Conservation (phyloP, 2,888 invertebrate species). For the Dolichopus griseipennis region DNA sequence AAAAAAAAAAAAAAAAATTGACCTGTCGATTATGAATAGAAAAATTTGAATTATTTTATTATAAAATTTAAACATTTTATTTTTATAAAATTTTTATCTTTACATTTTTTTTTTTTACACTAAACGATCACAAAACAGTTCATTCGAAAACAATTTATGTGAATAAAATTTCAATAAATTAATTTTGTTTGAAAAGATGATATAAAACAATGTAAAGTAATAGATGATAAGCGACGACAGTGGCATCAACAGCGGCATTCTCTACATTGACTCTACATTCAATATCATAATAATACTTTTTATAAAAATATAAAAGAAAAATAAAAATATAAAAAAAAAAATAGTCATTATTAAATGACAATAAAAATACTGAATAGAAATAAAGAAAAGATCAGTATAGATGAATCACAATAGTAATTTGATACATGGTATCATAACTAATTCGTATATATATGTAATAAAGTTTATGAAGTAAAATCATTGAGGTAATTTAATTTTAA, state of each 20-base stretch:
- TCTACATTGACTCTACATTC: background rate
- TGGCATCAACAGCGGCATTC: background rate
- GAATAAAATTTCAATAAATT: slow-evolving; percentile 6
- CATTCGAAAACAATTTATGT: slow-evolving; percentile 6
- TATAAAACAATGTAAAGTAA: background rate
- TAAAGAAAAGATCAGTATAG: background rate
- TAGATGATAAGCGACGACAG: background rate
- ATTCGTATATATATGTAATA: background rate
- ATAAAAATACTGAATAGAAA: background rate
- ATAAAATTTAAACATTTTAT: background rate
- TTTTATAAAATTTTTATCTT: background rate
- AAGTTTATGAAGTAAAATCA: too few relatives aligned
- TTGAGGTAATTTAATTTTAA: too few relatives aligned
- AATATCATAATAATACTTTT: background rate
- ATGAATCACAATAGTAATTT: background rate
- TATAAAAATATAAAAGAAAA: background rate
- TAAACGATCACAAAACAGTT: slow-evolving; percentile 6
- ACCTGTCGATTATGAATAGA: background rate
- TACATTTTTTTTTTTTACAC: background rate
- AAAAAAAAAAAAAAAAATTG: background rate
- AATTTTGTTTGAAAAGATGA: background rate
- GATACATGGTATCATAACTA: background rate
- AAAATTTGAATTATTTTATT: slow-evolving; percentile 4
- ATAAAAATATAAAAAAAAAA: background rate
- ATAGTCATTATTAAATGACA: background rate